Percentiles rank a stretch among this genome's conserved stretches.
Conservation (phyloP, 2,888 invertebrate species). For the Hemicrepidius hirtus region DNA sequence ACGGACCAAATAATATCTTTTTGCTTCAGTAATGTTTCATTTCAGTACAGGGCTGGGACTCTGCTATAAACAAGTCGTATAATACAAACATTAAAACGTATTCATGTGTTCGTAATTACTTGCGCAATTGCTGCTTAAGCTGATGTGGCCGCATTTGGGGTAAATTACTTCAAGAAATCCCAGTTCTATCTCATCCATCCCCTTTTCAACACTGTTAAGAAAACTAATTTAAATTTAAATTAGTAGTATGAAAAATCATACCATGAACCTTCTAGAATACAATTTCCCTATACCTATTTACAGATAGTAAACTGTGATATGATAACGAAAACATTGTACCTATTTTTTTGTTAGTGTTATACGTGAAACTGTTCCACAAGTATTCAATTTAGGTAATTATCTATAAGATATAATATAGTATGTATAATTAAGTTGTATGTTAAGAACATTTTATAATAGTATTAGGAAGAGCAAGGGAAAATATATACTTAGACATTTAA, state of each 20-base stretch:
- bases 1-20: too few relatives aligned
- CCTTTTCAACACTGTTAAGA: slow-evolving; percentile 2
- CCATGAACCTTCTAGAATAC: neutral
- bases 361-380: too few relatives aligned
- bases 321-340: too few relatives aligned
- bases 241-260: slow-evolving; percentile 4
- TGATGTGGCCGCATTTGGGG: slow-evolving; percentile 19
- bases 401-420: too few relatives aligned
- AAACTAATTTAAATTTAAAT: slow-evolving; percentile 26
- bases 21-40: too few relatives aligned
- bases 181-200: slow-evolving; percentile 13
- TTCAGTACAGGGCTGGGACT: too few relatives aligned
- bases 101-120: slow-evolving; percentile 8
- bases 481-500: neutral
- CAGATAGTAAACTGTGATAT: too few relatives aligned
- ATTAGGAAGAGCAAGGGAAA: neutral
- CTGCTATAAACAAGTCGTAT: neutral
- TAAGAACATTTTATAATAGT: too few relatives aligned
- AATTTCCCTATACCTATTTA: neutral
- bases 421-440: too few relatives aligned
- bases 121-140: slow-evolving; percentile 1
- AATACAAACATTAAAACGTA: neutral
- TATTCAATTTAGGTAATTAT: too few relatives aligned
- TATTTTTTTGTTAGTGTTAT: too few relatives aligned
- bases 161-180: slow-evolving; percentile 23